Evolutionary conservation across 2,888 invertebrate species (phyloP).

Genomic region (Epiperipatus broadwayi): DNA sequence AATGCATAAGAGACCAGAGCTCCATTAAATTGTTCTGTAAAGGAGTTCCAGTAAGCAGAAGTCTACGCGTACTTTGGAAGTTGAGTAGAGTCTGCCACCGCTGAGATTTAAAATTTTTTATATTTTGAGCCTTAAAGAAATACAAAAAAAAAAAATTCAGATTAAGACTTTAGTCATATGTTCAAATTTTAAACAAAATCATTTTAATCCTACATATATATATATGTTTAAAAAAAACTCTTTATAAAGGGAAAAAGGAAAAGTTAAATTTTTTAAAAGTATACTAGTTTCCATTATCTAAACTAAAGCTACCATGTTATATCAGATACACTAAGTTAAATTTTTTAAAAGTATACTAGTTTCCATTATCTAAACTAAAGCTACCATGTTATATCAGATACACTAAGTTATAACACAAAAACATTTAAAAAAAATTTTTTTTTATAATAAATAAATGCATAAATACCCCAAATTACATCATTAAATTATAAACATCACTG

Average conservation of each 20-base stretch:
- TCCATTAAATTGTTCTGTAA: slow-evolving; percentile 91
- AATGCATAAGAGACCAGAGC: slow-evolving; percentile 94
- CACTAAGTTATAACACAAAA: too few relatives aligned
- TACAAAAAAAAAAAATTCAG: neutral
- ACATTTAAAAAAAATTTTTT: too few relatives aligned
- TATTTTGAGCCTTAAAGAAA: slow-evolving; percentile 66
- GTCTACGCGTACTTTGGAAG: slow-evolving; percentile 72
- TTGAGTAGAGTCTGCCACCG: slow-evolving; percentile 91
- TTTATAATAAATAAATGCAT: too few relatives aligned
- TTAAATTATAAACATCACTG: too few relatives aligned
- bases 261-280: too few relatives aligned
- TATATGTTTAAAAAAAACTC: neutral
- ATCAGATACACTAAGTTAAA: too few relatives aligned
- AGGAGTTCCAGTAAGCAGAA: slow-evolving; percentile 81
- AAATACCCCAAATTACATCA: too few relatives aligned
- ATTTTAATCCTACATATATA: slow-evolving; percentile 1
- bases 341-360: too few relatives aligned
- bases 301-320: too few relatives aligned
- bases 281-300: too few relatives aligned
- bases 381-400: too few relatives aligned
- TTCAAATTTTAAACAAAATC: neutral
- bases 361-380: too few relatives aligned
- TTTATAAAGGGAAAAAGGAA: neutral
- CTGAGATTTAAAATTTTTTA: slow-evolving; percentile 97
- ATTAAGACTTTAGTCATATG: slow-evolving; percentile 7